These are phyloP conservation scores for Anolis apletophallus DNA, from an alignment of 2,797 vertebrate genomes.

Conservation along the genomic window DNA sequence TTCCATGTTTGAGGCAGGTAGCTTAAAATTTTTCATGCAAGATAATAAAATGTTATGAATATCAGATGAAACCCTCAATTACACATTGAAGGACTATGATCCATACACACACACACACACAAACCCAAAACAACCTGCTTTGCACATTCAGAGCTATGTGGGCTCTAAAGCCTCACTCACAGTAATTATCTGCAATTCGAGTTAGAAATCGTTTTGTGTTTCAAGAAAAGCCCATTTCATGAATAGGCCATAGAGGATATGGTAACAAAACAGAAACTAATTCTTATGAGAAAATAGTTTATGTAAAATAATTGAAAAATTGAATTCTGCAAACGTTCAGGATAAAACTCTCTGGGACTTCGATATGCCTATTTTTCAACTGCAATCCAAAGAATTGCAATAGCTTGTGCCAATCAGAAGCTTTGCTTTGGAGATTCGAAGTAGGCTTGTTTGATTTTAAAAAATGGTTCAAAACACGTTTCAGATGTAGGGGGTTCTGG, in stretches of 20 bases:
- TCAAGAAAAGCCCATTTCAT: conserved; percentile 2
- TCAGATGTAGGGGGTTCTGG: too few species aligned
- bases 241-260: conserved; percentile 11
- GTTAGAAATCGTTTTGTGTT: conserved; percentile 31
- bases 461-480: too few species aligned
- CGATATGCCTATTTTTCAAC: neutral
- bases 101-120: neutral
- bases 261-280: conserved; percentile 6
- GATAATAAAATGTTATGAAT: conserved; percentile 73
- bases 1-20: conserved; percentile 74
- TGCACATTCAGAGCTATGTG: conserved; percentile 30
- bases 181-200: neutral
- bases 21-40: conserved; percentile 71
- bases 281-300: neutral
- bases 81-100: conserved; percentile 46
- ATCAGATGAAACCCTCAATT: conserved; percentile 53
- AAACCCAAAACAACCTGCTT: conserved; percentile 14
- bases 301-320: neutral
- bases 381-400: neutral
- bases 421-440: neutral
- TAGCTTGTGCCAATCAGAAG: neutral
- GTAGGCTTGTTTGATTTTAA: too few species aligned
- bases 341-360: neutral
- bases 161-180: conserved; percentile 25
- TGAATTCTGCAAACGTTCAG: neutral